A percentile compares a stretch with the other conserved stretches of the same genome.
phyloP scores from a whole-genome alignment of 2,113 vertebrate genomes.

The Mustela nigripes region DNA sequence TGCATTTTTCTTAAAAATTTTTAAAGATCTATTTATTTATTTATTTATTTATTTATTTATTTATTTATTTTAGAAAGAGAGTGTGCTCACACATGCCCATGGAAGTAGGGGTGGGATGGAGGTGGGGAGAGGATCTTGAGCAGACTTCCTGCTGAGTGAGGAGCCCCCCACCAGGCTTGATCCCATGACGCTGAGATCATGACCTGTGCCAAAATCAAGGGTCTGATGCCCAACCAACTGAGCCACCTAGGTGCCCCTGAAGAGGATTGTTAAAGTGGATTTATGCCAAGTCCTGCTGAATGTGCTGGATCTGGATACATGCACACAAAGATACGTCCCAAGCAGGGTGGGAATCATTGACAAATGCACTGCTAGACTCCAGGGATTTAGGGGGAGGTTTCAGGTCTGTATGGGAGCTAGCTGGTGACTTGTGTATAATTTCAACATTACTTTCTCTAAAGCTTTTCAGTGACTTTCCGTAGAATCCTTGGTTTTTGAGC shows the following conservation, averaged over 20 bases:
- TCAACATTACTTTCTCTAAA: not conserved
- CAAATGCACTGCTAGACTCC: not conserved
- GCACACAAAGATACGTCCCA: not conserved
- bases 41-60: not conserved
- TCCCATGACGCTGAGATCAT: not conserved
- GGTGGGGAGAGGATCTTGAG: not conserved
- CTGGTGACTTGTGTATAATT: not conserved
- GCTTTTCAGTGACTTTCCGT: not conserved
- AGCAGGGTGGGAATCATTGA: not conserved
- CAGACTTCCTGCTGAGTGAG: not conserved
- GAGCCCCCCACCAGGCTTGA: not conserved
- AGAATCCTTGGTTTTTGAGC: not conserved
- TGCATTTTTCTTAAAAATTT: not conserved
- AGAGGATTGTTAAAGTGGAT: not conserved
- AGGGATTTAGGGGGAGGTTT: not conserved
- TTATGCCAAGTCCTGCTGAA: not conserved
- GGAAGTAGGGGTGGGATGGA: not conserved
- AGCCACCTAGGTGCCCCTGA: not conserved
- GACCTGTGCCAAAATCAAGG: not conserved
- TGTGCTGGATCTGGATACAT: not conserved
- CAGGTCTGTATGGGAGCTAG: not conserved
- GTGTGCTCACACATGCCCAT: accelerated
- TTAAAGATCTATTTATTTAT: not conserved
- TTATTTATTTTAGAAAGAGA: not conserved
- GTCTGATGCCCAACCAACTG: not conserved